Evolutionary conservation across 2,113 vertebrate species (phyloP), one percentile per base, ranked within the genome.

Genomic region (Atrichornis clamosus): DNA sequence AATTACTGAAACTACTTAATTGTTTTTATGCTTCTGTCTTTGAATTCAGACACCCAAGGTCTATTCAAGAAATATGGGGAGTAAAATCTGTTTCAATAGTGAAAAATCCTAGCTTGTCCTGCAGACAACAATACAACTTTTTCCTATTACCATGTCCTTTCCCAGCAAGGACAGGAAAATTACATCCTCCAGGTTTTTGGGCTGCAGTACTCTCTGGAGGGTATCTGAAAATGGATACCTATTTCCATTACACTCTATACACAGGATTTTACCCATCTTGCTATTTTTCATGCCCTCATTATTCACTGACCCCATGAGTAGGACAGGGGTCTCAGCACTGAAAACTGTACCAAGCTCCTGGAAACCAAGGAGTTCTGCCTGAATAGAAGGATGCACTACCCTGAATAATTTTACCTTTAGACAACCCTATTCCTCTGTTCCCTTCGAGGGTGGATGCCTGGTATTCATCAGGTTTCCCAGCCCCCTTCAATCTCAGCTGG

Each of bases 141-240:
- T 75, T 72, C 15, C 30, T 78, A 79, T 91, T 93, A 75, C 44
- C 49, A 39, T 15, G 74, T 78, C 77, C 64, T 93, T 95, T 84
- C 30, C 47, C 78, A 93, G 65, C 65, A 95, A 95, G 92, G 90
- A 75, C 87, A 79, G 37, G 60, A 78, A 93, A 96, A 95, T 93
- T 78, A 47, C 90, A 75, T 64, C 52, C 74, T 94, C 56, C 69
- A 82, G 56, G 30, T 76, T 93, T 91, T 82, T 55, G 44, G 59
- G 52, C 67, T 77, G 58, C 81, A 88, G 15, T 49, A 62, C 28
- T 63, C 82, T 74, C 82, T 63, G 50, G 79, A 72, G 78, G 5
- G n/a, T 53, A 70, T 46, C 47, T 87, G 83, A 50, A 84, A 89
- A 94, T 35, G 35, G 49, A 69, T 65, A n/a, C 39, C 30, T 33